phyloP scores from a whole-genome alignment of 2,113 vertebrate species.

The Gambusia affinis region DNA sequence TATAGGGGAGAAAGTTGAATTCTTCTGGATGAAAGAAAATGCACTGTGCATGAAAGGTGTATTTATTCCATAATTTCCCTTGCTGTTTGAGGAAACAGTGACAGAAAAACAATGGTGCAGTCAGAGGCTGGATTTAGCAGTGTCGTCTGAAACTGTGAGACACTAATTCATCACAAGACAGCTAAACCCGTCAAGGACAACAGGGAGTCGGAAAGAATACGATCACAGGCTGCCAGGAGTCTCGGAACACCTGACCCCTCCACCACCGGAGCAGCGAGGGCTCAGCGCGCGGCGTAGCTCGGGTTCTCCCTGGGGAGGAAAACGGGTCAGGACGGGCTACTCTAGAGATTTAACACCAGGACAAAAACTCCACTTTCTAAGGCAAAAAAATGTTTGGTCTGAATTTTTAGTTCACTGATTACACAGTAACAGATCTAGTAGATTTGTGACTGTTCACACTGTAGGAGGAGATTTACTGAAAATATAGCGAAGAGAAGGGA shows the following conservation, averaged over 20 bases:
- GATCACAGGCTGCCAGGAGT: conserved; percentile 23
- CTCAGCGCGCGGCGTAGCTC: neutral
- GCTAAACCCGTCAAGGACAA: conserved; percentile 62
- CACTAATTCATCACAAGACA: conserved; percentile 59
- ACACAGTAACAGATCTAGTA: neutral
- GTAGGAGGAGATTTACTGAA: neutral
- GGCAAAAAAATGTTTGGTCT: neutral
- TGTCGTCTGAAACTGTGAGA: conserved; percentile 51
- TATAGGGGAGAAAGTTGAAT: neutral
- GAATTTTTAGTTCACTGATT: neutral
- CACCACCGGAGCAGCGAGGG: neutral
- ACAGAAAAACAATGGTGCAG: conserved; percentile 25
- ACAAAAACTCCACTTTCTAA: conserved; percentile 1
- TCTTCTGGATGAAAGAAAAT: neutral
- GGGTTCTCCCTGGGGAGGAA: conserved; percentile 28
- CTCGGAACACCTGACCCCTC: conserved; percentile 36
- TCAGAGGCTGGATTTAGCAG: conserved; percentile 54
- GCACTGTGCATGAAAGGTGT: neutral
- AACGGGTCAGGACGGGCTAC: conserved; percentile 9
- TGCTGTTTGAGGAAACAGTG: neutral
- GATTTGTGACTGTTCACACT: neutral
- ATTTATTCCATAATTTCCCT: neutral
- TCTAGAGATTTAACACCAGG: conserved; percentile 8
- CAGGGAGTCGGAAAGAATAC: conserved; percentile 34
- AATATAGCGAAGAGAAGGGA: neutral